Conservation (phyloP, 2,888 invertebrate genomes). For the Caenorhabditis angaria region DNA sequence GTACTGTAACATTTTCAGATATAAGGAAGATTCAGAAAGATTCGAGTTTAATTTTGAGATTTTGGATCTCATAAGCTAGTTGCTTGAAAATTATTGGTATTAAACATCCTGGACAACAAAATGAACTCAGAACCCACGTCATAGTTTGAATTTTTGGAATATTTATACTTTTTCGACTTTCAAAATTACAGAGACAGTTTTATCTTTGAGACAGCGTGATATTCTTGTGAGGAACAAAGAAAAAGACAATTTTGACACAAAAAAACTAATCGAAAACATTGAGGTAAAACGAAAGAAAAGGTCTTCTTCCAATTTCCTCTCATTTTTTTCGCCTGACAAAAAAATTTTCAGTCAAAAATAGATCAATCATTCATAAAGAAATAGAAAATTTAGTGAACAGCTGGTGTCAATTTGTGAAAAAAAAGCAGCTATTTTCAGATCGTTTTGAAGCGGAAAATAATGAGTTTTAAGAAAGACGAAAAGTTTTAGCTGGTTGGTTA, state of each 20-base stretch:
- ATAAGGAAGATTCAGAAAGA: too few species aligned
- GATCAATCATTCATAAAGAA: not conserved
- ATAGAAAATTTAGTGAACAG: not conserved
- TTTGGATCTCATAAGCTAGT: too few species aligned
- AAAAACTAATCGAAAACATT: not conserved
- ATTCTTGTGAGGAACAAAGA: not conserved
- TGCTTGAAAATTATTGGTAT: too few species aligned
- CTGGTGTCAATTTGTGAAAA: conserved; percentile 1
- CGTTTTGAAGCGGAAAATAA: not conserved
- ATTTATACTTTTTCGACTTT: too few species aligned
- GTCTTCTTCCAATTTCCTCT: not conserved
- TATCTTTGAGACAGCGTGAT: too few species aligned
- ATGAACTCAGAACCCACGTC: too few species aligned
- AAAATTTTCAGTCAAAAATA: not conserved
- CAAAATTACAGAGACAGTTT: too few species aligned
- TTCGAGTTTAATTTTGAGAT: too few species aligned
- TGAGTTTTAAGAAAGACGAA: not conserved
- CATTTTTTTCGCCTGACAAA: not conserved
- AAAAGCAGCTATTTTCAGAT: not conserved
- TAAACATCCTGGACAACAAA: too few species aligned
- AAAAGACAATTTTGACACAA: not conserved
- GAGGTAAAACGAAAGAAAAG: not conserved
- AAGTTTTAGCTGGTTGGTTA: not conserved
- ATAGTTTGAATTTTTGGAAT: too few species aligned
- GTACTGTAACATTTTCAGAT: too few species aligned